Evolutionary conservation across 2,797 vertebrate genomes (phyloP).

Genomic region (Meriones psammophilus): DNA sequence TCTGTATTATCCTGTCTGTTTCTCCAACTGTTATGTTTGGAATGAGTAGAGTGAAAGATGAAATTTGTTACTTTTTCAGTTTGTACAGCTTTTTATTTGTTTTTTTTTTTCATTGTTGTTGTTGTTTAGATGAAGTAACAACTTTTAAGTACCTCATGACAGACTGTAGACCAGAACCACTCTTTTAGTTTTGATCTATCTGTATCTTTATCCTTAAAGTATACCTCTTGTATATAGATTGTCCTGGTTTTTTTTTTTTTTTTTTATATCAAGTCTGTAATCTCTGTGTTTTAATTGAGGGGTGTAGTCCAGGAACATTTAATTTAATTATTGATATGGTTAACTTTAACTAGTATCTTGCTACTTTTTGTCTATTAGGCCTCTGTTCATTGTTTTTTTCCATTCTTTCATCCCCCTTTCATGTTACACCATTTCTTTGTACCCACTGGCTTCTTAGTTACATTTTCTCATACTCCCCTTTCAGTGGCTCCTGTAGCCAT

Average conservation of each 20-base stretch:
- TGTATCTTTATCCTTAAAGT: background rate
- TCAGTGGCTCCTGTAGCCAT: background rate
- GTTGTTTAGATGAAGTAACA: background rate
- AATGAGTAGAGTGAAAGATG: background rate
- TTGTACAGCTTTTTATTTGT: background rate
- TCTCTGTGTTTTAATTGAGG: constrained; percentile 18
- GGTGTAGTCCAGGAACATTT: background rate
- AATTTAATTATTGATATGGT: constrained; percentile 10
- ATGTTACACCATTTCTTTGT: background rate
- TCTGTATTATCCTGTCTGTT: background rate
- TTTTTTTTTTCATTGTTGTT: background rate
- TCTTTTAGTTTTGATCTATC: background rate
- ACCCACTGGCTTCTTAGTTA: background rate
- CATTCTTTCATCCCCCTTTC: background rate
- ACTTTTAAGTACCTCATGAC: background rate
- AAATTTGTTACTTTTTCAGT: background rate
- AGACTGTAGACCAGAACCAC: background rate
- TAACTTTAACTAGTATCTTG: background rate
- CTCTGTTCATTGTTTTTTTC: constrained; percentile 18
- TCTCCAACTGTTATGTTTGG: background rate
- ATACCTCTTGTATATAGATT: background rate
- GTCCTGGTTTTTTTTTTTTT: background rate
- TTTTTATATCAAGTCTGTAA: background rate
- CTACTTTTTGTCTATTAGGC: constrained; percentile 1
- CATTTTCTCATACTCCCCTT: background rate